Conservation (phyloP, 2,888 invertebrate species). For the Drosophila quasianomalipes region DNA sequence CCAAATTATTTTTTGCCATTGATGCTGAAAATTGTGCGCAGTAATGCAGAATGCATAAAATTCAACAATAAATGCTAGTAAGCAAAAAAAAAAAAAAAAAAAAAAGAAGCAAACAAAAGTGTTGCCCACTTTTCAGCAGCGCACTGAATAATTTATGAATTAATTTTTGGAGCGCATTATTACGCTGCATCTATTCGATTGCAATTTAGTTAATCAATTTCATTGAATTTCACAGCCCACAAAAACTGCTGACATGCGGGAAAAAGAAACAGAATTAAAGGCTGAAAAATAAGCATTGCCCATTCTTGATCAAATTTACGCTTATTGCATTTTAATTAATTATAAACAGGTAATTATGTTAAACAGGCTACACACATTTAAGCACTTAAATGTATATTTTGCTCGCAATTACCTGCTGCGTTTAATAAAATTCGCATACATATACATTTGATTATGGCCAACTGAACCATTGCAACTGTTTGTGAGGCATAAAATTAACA, state of each 20-base stretch:
- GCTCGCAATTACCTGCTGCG: slow-evolving; percentile 40
- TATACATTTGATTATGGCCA: slow-evolving; percentile 21
- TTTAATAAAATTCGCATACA: slow-evolving; percentile 23
- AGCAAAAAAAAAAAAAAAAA: not conserved
- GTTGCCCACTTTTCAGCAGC: slow-evolving; percentile 35
- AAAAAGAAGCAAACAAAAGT: slow-evolving; percentile 6
- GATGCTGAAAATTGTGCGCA: slow-evolving; percentile 50
- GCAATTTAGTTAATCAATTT: slow-evolving; percentile 74
- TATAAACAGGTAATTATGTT: slow-evolving; percentile 82
- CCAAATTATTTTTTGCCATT: slow-evolving; percentile 48
- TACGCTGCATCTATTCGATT: slow-evolving; percentile 58
- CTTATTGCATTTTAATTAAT: slow-evolving; percentile 83
- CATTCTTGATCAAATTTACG: slow-evolving; percentile 78
- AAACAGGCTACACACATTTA: slow-evolving; percentile 56
- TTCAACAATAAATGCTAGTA: slow-evolving; percentile 26
- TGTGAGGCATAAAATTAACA: slow-evolving; percentile 40
- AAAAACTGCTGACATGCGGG: slow-evolving; percentile 55
- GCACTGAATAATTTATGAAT: slow-evolving; percentile 53
- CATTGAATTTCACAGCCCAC: slow-evolving; percentile 51
- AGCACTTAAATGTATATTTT: slow-evolving; percentile 1
- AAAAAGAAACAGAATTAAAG: slow-evolving; percentile 12
- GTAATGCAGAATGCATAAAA: slow-evolving; percentile 32
- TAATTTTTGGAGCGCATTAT: slow-evolving; percentile 53
- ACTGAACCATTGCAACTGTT: slow-evolving; percentile 33
- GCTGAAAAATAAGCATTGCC: slow-evolving; percentile 64